These are phyloP conservation scores for Drosophila sp. DNA, from an alignment of 1,140 invertebrate genomes.

Conservation along the genomic window DNA sequence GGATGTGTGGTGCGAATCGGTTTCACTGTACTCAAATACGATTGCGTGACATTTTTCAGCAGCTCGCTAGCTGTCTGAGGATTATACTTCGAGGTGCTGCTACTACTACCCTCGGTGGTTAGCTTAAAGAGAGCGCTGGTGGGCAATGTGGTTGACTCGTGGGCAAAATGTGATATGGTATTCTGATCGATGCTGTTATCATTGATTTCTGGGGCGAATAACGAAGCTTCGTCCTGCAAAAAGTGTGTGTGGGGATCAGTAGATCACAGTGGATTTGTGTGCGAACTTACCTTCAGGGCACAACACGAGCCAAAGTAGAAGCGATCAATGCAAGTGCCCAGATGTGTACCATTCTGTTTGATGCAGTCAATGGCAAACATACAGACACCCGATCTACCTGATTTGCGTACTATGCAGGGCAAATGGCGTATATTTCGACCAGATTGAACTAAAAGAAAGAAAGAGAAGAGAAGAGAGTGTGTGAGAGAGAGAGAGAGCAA, in stretches of 20 bases:
- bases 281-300: slow-evolving; percentile 84
- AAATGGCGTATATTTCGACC: slow-evolving; percentile 94
- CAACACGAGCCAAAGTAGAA: slow-evolving; percentile 97
- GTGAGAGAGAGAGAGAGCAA: not conserved
- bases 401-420: slow-evolving; percentile 91
- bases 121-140: slow-evolving; percentile 71
- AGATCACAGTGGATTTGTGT: not conserved
- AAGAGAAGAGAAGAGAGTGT: slow-evolving; percentile 54
- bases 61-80: slow-evolving; percentile 56
- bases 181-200: slow-evolving; percentile 84
- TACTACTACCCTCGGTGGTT: slow-evolving; percentile 59
- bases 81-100: slow-evolving; percentile 31
- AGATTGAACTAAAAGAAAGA: slow-evolving; percentile 85
- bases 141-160: slow-evolving; percentile 81
- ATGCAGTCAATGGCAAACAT: slow-evolving; percentile 97
- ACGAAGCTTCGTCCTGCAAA: slow-evolving; percentile 66
- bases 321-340: slow-evolving; percentile 95
- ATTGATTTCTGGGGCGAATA: slow-evolving; percentile 81
- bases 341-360: slow-evolving; percentile 94
- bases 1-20: slow-evolving; percentile 50
- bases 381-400: slow-evolving; percentile 91
- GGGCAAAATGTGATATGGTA: slow-evolving; percentile 83
- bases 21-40: slow-evolving; percentile 64
- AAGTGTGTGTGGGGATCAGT: not conserved
- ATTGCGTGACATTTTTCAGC: slow-evolving; percentile 69